Conservation (phyloP, 2,888 invertebrate species). For the Hydriomena furcata region DNA sequence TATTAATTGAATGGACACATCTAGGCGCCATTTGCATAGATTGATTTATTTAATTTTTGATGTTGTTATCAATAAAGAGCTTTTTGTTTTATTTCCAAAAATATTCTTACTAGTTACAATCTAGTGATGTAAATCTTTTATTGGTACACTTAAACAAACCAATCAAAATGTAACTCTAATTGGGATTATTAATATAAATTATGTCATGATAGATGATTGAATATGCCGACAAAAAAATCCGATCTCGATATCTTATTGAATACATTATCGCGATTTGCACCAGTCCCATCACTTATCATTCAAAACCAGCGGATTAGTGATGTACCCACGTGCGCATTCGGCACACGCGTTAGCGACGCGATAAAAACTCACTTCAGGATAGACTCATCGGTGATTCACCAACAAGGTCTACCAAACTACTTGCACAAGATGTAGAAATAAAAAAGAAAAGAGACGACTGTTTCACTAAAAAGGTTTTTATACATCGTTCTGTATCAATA, state of each 20-base stretch:
- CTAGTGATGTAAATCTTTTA: conserved; percentile 27
- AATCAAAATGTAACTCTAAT: conserved; percentile 10
- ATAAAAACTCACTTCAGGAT: conserved; percentile 77
- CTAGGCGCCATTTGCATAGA: conserved; percentile 50
- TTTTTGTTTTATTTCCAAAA: not conserved
- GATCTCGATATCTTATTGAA: conserved; percentile 14
- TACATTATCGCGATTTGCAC: conserved; percentile 21
- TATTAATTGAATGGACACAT: conserved; percentile 52
- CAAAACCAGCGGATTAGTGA: conserved; percentile 33
- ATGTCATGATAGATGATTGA: conserved; percentile 34
- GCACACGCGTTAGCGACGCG: conserved; percentile 52
- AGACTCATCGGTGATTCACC: conserved; percentile 83
- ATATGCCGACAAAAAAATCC: conserved; percentile 26
- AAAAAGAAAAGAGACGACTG: conserved; percentile 53
- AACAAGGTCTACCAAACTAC: conserved; percentile 60
- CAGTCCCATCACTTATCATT: conserved; percentile 19
- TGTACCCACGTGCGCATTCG: conserved; percentile 46
- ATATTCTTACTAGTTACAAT: no score
- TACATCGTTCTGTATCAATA: no score
- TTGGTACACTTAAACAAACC: conserved; percentile 19
- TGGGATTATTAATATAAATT: conserved; percentile 28
- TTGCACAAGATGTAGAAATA: conserved; percentile 73
- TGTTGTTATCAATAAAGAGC: conserved; percentile 6
- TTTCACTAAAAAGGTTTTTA: conserved; percentile 5
- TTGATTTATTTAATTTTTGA: conserved; percentile 16